phyloP scores from a whole-genome alignment of 2,888 invertebrate genomes.

The Orgyia antiqua region DNA sequence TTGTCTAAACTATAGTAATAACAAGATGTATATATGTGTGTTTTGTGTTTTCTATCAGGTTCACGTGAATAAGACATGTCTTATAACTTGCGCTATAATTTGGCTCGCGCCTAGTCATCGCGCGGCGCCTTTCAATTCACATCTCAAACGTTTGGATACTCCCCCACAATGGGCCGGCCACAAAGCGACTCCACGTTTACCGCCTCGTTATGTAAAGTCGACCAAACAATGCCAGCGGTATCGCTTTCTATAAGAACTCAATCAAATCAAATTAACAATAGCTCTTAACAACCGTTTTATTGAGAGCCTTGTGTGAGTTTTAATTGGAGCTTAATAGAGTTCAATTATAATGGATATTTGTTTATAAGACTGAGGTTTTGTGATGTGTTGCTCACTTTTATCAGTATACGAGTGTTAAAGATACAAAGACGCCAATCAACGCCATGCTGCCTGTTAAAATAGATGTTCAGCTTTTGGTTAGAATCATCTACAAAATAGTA shows the following conservation, averaged over 20 bases:
- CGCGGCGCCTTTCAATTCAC: constrained; percentile 73
- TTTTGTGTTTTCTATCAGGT: no score
- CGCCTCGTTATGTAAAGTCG: constrained; percentile 74
- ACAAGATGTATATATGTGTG: no score
- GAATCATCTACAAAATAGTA: constrained; percentile 1
- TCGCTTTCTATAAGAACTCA: constrained; percentile 71
- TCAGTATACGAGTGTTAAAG: constrained; percentile 9
- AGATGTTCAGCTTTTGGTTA: not conserved
- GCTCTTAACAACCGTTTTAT: constrained; percentile 40
- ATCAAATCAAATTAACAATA: constrained; percentile 71
- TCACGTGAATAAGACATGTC: no score
- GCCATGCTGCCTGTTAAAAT: constrained; percentile 22
- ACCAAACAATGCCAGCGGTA: constrained; percentile 66
- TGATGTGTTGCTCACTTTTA: constrained; percentile 13
- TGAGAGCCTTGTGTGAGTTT: constrained; percentile 21
- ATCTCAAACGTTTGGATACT: constrained; percentile 65
- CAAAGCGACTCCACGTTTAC: constrained; percentile 60
- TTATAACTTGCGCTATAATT: constrained; percentile 22
- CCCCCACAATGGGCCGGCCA: constrained; percentile 59
- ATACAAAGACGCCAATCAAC: constrained; percentile 34
- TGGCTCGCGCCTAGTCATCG: constrained; percentile 66
- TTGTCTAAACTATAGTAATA: no score
- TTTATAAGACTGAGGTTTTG: constrained; percentile 8
- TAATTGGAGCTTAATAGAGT: constrained; percentile 23
- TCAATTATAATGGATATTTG: constrained; percentile 21